Evolutionary conservation across 2,113 vertebrate genomes (phyloP), one percentile per base, ranked within the genome.

Genomic region (Seriola aureovittata): DNA sequence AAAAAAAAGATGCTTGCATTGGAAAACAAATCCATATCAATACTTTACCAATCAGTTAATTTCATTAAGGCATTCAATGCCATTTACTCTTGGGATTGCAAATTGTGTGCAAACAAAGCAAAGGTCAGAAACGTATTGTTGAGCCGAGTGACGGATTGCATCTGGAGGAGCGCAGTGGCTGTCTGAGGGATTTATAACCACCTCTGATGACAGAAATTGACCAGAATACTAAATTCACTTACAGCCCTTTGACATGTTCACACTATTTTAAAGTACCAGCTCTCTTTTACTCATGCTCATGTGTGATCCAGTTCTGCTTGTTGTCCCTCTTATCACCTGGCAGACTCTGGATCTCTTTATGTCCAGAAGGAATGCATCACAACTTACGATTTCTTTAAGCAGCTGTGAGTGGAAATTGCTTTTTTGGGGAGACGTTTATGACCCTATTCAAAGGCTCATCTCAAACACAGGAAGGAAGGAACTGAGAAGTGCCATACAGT

Each of bases 391-490:
- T 95, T 95, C 92, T 94, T 95, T 89, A 93, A 88, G 93, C 94
- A 95, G 92, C 94, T 94, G 93, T 72, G 92, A 92, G 91, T 95
- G 94, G 93, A 93, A 92, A 93, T 91, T 70, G 93, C 92, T 92
- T 89, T 92, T 93, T 88, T 83, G 88, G 90, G 87, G 86, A 74
- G 89, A 78, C 89, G 64, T 95, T 96, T 96, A 96, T 92, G 93
- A 91, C 94, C 93, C 90, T 87, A 94, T 94, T 95, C 92, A 95
- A 94, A 94, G 92, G 86, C 92, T 75, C 93, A 88, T 95, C 92
- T 91, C 91, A 95, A 94, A 95, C 93, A 94, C 94, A 96, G 95
- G 95, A 96, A 96, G 95, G 95, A 96, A 96, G 95, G 93, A 93
- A 88, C 87, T 81, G 55, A 90, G 72, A 93, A 91, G 93, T 86